Evolutionary conservation across 2,113 vertebrate species (phyloP).

Genomic region (Phrynosoma platyrhinos): DNA sequence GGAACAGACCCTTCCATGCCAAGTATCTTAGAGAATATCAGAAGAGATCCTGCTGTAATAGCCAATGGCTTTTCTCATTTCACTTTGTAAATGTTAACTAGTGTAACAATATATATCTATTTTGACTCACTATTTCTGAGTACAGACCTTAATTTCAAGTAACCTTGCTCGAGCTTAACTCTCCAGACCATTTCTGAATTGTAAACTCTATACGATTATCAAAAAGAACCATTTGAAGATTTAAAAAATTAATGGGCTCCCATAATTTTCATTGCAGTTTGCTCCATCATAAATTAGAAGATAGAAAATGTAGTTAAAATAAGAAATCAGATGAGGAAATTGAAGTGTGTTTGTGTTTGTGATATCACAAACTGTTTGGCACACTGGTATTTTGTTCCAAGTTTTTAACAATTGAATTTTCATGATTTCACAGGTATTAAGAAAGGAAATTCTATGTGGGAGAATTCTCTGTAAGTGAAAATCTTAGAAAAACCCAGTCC

Average conservation of each 20-base stretch:
- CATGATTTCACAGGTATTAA: background rate
- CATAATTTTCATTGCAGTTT: background rate
- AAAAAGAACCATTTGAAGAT: background rate
- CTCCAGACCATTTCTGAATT: background rate
- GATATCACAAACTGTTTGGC: conserved; percentile 24
- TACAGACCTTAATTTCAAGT: background rate
- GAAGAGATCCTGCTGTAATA: too few relatives aligned
- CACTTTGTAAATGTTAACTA: background rate
- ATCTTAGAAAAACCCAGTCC: too few relatives aligned
- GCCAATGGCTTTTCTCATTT: too few relatives aligned
- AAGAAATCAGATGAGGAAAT: background rate
- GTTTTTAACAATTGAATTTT: background rate
- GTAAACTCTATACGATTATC: background rate
- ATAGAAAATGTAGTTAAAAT: conserved; percentile 6
- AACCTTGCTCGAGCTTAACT: too few relatives aligned
- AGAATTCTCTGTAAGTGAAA: background rate
- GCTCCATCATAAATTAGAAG: background rate
- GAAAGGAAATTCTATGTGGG: background rate
- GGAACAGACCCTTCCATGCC: background rate
- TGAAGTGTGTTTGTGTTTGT: background rate
- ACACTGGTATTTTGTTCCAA: conserved; percentile 32
- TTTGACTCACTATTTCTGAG: background rate
- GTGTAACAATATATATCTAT: background rate
- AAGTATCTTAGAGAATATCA: too few relatives aligned
- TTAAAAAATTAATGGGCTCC: background rate